phyloP scores from a whole-genome alignment of 2,113 vertebrate species.

The Apodemus speciosus region DNA sequence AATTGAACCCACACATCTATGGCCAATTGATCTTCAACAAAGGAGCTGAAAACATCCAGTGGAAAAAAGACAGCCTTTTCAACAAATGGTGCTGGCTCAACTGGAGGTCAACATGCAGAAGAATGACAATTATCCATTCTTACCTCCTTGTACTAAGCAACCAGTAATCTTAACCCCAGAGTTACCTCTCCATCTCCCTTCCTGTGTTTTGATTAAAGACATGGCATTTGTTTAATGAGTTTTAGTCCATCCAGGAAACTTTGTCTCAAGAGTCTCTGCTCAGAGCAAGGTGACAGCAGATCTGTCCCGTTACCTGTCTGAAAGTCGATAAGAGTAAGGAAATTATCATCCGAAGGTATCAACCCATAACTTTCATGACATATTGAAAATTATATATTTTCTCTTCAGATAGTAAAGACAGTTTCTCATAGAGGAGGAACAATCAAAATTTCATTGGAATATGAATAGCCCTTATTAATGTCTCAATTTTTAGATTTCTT shows the following conservation, averaged over 20 bases:
- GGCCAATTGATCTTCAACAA: no score
- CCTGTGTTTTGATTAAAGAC: not conserved
- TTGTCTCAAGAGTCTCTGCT: not conserved
- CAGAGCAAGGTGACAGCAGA: not conserved
- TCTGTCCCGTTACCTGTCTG: not conserved
- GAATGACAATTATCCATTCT: no score
- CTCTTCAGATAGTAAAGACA: not conserved
- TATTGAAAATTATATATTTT: constrained; percentile 42
- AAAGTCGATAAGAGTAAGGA: not conserved
- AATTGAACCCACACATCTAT: no score
- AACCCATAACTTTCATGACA: not conserved
- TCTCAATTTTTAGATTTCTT: not conserved
- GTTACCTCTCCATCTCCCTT: not conserved
- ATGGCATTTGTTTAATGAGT: not conserved
- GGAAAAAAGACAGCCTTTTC: no score
- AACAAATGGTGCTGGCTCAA: no score
- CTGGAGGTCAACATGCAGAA: no score
- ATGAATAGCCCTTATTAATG: not conserved
- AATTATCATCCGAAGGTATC: constrained; percentile 10
- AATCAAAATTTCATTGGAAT: not conserved
- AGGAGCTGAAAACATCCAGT: no score
- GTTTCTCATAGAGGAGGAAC: not conserved
- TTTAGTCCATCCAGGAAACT: not conserved
- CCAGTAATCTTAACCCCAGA: not conserved
- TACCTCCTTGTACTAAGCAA: no score